These are phyloP conservation scores for Betta splendens DNA, from an alignment of 2,797 vertebrate species.

Conservation along the genomic window DNA sequence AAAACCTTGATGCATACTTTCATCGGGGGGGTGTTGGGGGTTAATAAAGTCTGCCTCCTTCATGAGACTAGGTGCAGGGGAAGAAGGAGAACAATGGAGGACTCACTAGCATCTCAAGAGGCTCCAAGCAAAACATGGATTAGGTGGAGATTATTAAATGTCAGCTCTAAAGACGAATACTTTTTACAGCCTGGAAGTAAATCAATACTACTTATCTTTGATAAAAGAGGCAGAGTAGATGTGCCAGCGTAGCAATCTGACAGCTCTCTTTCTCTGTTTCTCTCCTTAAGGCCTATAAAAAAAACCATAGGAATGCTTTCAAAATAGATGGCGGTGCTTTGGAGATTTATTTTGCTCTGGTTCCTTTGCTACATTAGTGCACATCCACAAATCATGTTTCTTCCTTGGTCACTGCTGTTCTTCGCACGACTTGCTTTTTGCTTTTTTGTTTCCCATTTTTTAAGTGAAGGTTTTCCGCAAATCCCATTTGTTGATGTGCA, in stretches of 20 bases:
- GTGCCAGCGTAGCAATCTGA: slow-evolving; percentile 67
- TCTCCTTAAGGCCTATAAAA: slow-evolving; percentile 48
- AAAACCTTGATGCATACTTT: slow-evolving; percentile 13
- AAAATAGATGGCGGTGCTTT: slow-evolving; percentile 39
- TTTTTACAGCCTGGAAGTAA: slow-evolving; percentile 83
- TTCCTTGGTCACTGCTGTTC: slow-evolving; percentile 8
- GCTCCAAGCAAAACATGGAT: slow-evolving; percentile 78
- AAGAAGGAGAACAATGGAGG: slow-evolving; percentile 66
- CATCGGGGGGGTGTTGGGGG: slow-evolving; percentile 30
- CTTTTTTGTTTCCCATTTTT: slow-evolving; percentile 32
- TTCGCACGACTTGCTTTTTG: not conserved
- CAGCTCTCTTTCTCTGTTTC: slow-evolving; percentile 54
- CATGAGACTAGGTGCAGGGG: slow-evolving; percentile 54
- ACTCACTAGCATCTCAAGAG: slow-evolving; percentile 69
- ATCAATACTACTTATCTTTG: slow-evolving; percentile 87
- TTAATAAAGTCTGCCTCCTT: slow-evolving; percentile 50
- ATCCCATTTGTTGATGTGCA: slow-evolving; percentile 22
- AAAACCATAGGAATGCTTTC: slow-evolving; percentile 52
- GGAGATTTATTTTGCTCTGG: slow-evolving; percentile 37
- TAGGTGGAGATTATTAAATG: slow-evolving; percentile 86
- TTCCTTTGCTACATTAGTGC: slow-evolving; percentile 26
- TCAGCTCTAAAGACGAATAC: slow-evolving; percentile 83
- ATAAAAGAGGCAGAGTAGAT: slow-evolving; percentile 80
- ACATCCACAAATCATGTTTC: slow-evolving; percentile 9
- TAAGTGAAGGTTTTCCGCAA: slow-evolving; percentile 33